phyloP scores from a whole-genome alignment of 2,888 invertebrate genomes.

The Philereme transversata region DNA sequence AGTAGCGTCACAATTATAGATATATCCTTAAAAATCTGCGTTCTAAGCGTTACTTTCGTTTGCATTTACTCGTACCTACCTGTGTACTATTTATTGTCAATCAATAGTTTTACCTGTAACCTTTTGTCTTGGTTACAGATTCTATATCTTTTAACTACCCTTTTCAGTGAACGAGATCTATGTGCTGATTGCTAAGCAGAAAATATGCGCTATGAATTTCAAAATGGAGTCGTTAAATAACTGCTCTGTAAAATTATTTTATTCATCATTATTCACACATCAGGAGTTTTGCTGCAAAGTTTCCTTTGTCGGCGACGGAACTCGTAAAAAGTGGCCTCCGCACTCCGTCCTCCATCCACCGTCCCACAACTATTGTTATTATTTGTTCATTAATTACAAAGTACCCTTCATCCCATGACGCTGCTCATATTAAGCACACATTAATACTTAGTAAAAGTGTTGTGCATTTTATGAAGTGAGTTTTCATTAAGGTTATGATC shows the following conservation, averaged over 20 bases:
- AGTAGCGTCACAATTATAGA: too few relatives aligned
- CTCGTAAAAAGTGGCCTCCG: constrained; percentile 23
- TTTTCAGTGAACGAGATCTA: too few relatives aligned
- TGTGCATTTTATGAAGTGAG: background rate
- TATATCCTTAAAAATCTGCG: too few relatives aligned
- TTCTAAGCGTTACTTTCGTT: too few relatives aligned
- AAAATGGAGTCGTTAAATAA: constrained; percentile 10
- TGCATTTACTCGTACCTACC: too few relatives aligned
- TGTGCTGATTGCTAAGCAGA: too few relatives aligned
- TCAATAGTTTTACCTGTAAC: too few relatives aligned
- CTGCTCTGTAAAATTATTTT: constrained; percentile 16
- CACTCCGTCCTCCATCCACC: constrained; percentile 9
- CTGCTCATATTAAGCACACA: constrained; percentile 22
- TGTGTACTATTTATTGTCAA: too few relatives aligned
- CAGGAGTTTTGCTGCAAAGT: constrained; percentile 23
- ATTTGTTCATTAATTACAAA: constrained; percentile 52
- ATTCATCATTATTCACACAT: constrained; percentile 33
- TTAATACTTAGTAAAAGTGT: background rate
- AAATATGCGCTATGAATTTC: background rate
- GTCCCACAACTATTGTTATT: constrained; percentile 45
- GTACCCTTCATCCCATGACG: constrained; percentile 34
- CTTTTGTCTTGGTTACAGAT: too few relatives aligned
- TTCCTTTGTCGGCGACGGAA: constrained; percentile 24
- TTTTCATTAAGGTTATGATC: background rate
- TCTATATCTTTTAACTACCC: too few relatives aligned